Evolutionary conservation across 2,113 vertebrate genomes (phyloP).

Genomic region (Paradoxurus hermaphroditus): DNA sequence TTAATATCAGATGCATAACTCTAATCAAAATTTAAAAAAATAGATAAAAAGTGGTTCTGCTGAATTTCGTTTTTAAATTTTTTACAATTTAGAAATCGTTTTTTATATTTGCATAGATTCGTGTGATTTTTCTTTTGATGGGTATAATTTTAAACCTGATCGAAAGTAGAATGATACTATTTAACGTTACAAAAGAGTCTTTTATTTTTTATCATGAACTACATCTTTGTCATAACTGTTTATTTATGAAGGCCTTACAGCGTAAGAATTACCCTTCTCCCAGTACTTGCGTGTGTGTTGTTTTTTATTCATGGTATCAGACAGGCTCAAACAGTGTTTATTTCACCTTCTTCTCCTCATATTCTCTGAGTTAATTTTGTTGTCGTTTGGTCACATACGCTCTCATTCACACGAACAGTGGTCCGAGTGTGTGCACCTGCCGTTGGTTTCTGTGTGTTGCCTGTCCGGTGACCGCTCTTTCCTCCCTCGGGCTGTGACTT

Average conservation of each 20-base stretch:
- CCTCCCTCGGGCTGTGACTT: not conserved
- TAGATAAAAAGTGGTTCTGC: not conserved
- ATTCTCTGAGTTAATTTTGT: not conserved
- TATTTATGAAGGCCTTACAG: not conserved
- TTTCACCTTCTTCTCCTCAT: accelerated
- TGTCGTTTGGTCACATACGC: not conserved
- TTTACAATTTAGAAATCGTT: not conserved
- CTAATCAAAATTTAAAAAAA: not conserved
- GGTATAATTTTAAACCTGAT: not conserved
- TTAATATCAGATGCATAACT: not conserved
- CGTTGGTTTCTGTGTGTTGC: accelerated
- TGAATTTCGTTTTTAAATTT: not conserved
- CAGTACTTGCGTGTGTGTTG: not conserved
- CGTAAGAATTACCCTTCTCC: not conserved
- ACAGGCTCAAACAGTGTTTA: too few relatives aligned
- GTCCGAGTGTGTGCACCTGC: too few relatives aligned
- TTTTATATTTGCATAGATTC: not conserved
- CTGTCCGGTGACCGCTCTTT: not conserved
- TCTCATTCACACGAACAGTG: accelerated
- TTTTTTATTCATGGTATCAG: not conserved
- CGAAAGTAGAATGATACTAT: not conserved
- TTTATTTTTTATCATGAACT: not conserved
- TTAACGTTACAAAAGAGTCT: not conserved
- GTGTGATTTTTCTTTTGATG: not conserved
- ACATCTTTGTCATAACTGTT: not conserved